A percentile compares a stretch with the other conserved stretches of the same genome.
phyloP scores from a whole-genome alignment of 2,113 vertebrate genomes.

The Tyto alba region DNA sequence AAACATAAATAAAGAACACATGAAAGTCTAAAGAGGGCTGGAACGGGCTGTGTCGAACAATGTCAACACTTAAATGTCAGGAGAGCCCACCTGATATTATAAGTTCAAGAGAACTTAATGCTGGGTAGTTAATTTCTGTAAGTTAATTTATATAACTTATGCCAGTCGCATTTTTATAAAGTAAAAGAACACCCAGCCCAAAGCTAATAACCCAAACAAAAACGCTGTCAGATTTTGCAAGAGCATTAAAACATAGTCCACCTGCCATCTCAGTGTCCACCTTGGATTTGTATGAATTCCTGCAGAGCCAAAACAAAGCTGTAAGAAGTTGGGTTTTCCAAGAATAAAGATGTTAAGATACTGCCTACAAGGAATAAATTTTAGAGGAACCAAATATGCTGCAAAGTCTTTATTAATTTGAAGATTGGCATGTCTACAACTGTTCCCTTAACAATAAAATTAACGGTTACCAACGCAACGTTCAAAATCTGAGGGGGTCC shows the following conservation, averaged over 20 bases:
- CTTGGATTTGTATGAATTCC: neutral
- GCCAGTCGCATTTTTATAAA: neutral
- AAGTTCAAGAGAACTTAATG: neutral
- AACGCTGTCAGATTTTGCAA: neutral
- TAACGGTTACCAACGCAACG: conserved; percentile 7
- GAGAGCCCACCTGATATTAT: neutral
- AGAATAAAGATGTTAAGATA: neutral
- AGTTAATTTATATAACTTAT: neutral
- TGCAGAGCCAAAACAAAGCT: neutral
- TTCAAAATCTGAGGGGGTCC: neutral
- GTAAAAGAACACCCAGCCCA: neutral
- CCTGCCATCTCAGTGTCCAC: neutral
- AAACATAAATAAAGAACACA: neutral
- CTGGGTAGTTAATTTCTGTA: neutral
- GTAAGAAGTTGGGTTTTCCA: neutral
- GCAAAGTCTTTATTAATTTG: neutral
- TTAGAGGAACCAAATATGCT: neutral
- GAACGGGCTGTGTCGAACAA: fast-evolving
- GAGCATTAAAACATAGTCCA: neutral
- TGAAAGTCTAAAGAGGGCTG: neutral
- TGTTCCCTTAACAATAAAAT: neutral
- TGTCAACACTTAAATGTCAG: fast-evolving
- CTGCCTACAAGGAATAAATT: neutral
- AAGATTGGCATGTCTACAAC: neutral
- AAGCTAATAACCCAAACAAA: neutral